Conservation (phyloP, 2,888 invertebrate genomes). For the Megaustenia siamemsis region DNA sequence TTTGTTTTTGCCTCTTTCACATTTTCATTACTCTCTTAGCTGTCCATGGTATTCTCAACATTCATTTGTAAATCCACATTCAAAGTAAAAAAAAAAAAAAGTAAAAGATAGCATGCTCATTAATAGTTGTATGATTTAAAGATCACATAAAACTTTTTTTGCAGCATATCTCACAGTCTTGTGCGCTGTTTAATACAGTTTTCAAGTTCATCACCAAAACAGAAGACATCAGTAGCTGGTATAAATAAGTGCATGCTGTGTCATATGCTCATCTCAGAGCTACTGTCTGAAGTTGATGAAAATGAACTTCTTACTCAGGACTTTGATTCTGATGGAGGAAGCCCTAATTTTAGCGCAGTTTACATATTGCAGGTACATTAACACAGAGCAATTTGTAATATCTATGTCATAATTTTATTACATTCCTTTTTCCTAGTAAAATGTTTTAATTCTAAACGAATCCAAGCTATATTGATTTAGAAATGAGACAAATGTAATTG, state of each 20-base stretch:
- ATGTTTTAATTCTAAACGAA: no score
- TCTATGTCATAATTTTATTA: not conserved
- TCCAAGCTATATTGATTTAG: no score
- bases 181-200: slow-evolving; percentile 39
- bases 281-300: not conserved
- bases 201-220: slow-evolving; percentile 17
- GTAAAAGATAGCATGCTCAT: no score
- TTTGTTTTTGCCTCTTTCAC: no score
- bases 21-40: no score
- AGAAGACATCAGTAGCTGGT: slow-evolving; percentile 1
- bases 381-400: not conserved
- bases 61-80: no score
- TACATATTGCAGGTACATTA: slow-evolving; percentile 37
- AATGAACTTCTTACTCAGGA: slow-evolving; percentile 18
- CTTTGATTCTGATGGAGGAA: not conserved
- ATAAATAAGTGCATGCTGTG: slow-evolving; percentile 31
- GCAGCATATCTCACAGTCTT: slow-evolving; percentile 48
- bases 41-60: no score
- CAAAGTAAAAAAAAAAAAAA: no score
- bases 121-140: no score
- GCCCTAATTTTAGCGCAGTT: not conserved
- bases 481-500: no score
- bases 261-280: slow-evolving; percentile 44
- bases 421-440: no score
- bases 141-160: no score